Base-by-base conservation (phyloP, 2,797 vertebrate species). In the Oceanodroma leucorhoa region DNA sequence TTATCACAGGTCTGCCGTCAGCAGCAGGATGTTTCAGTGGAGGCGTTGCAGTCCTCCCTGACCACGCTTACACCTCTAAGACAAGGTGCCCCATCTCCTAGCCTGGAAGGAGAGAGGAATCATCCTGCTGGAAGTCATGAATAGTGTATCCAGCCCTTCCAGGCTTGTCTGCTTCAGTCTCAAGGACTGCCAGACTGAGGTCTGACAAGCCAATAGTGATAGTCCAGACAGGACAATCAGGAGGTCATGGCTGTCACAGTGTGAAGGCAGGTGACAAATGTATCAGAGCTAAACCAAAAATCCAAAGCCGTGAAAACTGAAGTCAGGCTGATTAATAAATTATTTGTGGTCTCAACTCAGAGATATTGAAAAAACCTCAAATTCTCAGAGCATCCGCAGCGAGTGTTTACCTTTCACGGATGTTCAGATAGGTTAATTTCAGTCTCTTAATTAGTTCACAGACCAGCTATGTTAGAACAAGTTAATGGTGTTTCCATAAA, bases 261-360 rank as follows among this genome's bases (percentile, higher is more conserved):
- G 1, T 13, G 27, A 93, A 65, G 41, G 76, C 30, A 66, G 30
- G 17, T 66, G 48, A 82, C 34, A 73, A 43, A 70, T 4, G 27
- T 6, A 67, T 61, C 11, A 38, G 26, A 94, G 57, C n/a, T 48
- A 79, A 93, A 41, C n/a, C 41, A 48, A 66, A 92, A 69, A 64
- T 40, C 36, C 53, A 64, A 85, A 83, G 71, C 60, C 38, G 66
- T 20, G 60, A 87, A 88, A 92, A 73, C 66, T 64, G 58, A 79
- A 95, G 46, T 70, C 87, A 92, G 50, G 51, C 23, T 87, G 71
- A 87, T 92, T 72, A 89, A 80, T 32, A 32, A 54, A 83, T 82
- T 94, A 94, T 76, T 95, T 75, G 90, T 10, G 30, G 46, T 38
- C 61, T 93, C 69, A 71, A 62, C 50, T 84, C 83, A 81, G 69